Evolutionary conservation across 2,888 invertebrate genomes (phyloP).

Genomic region (Pandemis heparana): DNA sequence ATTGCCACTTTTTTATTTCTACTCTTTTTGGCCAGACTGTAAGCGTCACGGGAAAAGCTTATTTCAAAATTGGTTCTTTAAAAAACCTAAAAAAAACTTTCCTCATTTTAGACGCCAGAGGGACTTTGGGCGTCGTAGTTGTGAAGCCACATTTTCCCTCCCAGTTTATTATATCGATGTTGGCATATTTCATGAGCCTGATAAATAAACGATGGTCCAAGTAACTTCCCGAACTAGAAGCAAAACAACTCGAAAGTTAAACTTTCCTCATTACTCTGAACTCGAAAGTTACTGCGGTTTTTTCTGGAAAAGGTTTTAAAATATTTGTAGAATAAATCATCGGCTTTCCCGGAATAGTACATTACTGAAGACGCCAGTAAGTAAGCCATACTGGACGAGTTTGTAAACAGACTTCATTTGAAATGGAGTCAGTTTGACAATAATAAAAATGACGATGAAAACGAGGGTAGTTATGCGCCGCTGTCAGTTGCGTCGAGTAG

Average conservation of each 20-base stretch:
- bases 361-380: no score
- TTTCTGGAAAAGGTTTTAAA: slow-evolving; percentile 26
- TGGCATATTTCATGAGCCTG: slow-evolving; percentile 31
- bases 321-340: slow-evolving; percentile 33
- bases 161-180: slow-evolving; percentile 33
- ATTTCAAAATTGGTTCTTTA: background rate
- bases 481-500: no score
- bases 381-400: no score
- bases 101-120: background rate
- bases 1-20: no score
- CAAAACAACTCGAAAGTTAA: slow-evolving; percentile 49
- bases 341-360: background rate
- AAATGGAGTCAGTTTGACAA: no score
- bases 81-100: background rate
- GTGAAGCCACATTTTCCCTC: slow-evolving; percentile 15
- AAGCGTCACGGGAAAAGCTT: no score
- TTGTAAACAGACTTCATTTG: no score
- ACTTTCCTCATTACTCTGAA: slow-evolving; percentile 41
- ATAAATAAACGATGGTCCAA: slow-evolving; percentile 37
- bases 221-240: slow-evolving; percentile 23
- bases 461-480: no score
- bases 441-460: no score
- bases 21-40: no score
- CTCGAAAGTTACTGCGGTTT: slow-evolving; percentile 32
- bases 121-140: slow-evolving; percentile 19